Base-by-base conservation (phyloP, 2,888 invertebrate species). In the Bellardia pandia region DNA sequence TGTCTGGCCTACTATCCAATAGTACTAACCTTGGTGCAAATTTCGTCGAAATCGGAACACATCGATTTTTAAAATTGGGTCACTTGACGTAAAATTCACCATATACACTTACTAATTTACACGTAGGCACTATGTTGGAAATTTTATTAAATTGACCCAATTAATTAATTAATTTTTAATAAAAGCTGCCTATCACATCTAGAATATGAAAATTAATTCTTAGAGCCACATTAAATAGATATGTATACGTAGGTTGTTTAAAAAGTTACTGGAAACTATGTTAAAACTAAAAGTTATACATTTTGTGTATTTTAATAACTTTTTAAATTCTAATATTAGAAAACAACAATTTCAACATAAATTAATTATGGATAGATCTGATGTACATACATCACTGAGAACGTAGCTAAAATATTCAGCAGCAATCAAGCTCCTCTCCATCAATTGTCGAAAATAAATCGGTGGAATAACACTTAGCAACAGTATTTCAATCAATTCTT, bases 131-230 rank as follows among this genome's bases (percentile, higher is more conserved):
- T 42, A 42, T 9, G 45, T 14, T n/a, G 40, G 16, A 30, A 64
- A 8, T 64, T 40, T 64, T 9, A 64, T 40, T n/a, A 64, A 40
- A 40, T 64, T 64, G 40, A 64, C 62, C 62, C 40, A 64, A 64
- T 64, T 64, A 64, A 64, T 9, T 6, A 64, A 40, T 16, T 37
- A 64, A 14, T 40, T 64, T 64, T 37, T 37, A 40, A 40, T 40
- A 64, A 16, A 40, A 40, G 14, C 13, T 14, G 37, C 37, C n/a
- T 62, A 37, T 62, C 62, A 62, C 37, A 62, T 40, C 37, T 13
- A 3, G 7, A n/a, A 37, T 62, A 13, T 62, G 14, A 64, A 45
- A 9, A 62, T 40, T 62, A 51, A 14, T 33, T 60, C 33, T 30
- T 62, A 62, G 40, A 37, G 3, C 6, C 6, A 37, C 13, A 2